Evolutionary conservation across 2,797 vertebrate species (phyloP), one percentile per base, ranked within the genome.

Genomic region (Lophius americanus): DNA sequence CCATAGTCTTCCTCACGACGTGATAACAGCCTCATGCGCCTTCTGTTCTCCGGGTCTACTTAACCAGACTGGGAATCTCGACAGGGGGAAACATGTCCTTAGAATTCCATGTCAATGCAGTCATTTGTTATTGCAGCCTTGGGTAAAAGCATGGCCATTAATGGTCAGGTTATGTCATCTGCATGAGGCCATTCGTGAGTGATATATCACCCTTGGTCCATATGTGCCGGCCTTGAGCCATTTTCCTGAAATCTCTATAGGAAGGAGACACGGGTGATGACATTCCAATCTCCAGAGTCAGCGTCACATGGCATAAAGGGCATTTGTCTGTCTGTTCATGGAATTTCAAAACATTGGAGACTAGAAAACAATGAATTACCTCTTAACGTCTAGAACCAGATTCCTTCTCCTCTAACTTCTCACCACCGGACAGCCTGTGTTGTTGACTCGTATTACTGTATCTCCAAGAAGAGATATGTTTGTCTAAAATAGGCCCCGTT

Each of bases 111-210:
- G 75, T 81, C 39, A 61, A 76, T 89, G 75, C 78, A 72, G 82
- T 92, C 89, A 91, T 90, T 87, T 88, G 91, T 93, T 91, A 87
- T 87, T 85, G 82, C 75, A 91, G 85, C 84, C 87, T 85, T 72
- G 70, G 78, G 66, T 83, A 83, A 90, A 91, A 88, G 85, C 86
- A 66, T 32, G 11, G 68, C 87, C 85, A 88, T 84, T 90, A 89
- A 88, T 78, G 86, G 85, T 82, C 85, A 84, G 89, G 85, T 89
- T 92, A 89, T 86, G 92, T 88, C 89, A 91, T 92, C 88, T 88
- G 84, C 86, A 82, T 80, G 81, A 88, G 80, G 84, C 82, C 83
- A 81, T 86, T 91, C 84, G 75, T 23, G 48, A 73, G 77, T 39
- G 79, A 89, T 90, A 91, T 91, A 92, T 92, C 91, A 91, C 55